Percentiles rank a stretch among this genome's conserved stretches.
These are phyloP conservation scores for Oscheius sp. DNA, from an alignment of 2,888 invertebrate genomes.

Conservation along the genomic window DNA sequence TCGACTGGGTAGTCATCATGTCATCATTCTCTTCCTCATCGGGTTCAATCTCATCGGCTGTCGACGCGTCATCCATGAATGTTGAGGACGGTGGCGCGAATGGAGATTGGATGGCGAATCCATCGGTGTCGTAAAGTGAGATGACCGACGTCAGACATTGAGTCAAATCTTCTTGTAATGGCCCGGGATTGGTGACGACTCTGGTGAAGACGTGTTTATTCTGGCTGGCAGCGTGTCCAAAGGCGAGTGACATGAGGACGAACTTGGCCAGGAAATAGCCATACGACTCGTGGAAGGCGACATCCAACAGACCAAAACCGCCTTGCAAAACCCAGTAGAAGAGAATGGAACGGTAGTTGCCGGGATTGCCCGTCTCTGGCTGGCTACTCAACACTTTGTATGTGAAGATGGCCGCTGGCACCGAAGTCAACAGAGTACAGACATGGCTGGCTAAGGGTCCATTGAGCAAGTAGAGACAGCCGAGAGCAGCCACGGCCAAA, in stretches of 20 bases:
- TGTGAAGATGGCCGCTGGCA: conserved; percentile 31
- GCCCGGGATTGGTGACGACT: background rate
- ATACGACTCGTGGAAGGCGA: background rate
- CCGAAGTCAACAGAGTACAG: conserved; percentile 23
- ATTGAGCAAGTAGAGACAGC: conserved; percentile 15
- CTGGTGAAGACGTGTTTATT: conserved; percentile 13
- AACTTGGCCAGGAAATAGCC: conserved; percentile 26
- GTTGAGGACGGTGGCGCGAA: background rate
- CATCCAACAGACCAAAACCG: conserved; percentile 7
- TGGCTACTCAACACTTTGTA: conserved; percentile 20
- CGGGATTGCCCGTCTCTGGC: background rate
- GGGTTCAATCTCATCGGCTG: conserved; percentile 9
- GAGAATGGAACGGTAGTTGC: conserved; percentile 16
- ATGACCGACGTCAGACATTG: conserved; percentile 27
- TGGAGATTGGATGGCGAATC: conserved; percentile 18
- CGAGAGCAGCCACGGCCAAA: background rate
- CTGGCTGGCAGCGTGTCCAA: conserved; percentile 19
- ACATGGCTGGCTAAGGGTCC: conserved; percentile 3
- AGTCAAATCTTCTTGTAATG: conserved; percentile 1
- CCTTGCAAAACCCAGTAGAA: conserved; percentile 26
- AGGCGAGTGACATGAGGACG: conserved; percentile 19
- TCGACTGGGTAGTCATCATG: conserved; percentile 19
- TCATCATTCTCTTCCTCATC: background rate
- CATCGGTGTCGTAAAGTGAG: conserved; percentile 22
- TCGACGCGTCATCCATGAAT: conserved; percentile 8